These are phyloP conservation scores for Lysiphlebus fabarum DNA, from an alignment of 1,140 invertebrate species.

Conservation along the genomic window DNA sequence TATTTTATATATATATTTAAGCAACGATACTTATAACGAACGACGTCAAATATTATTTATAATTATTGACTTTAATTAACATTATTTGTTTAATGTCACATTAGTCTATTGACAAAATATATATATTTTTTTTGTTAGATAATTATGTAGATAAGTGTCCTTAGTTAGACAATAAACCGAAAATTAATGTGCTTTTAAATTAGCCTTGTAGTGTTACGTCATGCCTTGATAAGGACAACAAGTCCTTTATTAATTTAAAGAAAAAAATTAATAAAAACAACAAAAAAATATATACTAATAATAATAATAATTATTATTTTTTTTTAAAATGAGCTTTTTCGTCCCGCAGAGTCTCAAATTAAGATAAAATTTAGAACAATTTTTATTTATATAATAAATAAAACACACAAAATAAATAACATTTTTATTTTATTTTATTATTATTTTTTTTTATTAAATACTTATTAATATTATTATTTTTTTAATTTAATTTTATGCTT, in stretches of 20 bases:
- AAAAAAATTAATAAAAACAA: background rate
- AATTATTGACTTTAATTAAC: no score
- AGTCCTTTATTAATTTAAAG: background rate
- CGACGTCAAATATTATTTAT: no score
- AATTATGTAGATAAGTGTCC: slow-evolving; percentile 43
- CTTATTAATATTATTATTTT: slow-evolving; percentile 11
- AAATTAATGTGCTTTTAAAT: slow-evolving; percentile 38
- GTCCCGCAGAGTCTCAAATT: background rate
- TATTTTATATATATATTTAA: no score
- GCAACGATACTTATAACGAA: no score
- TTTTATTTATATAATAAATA: no score
- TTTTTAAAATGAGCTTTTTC: background rate
- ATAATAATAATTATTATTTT: background rate
- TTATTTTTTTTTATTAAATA: slow-evolving; percentile 11
- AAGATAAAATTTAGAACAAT: background rate
- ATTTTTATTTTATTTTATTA: slow-evolving; percentile 10
- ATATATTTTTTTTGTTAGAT: no score
- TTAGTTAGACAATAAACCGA: slow-evolving; percentile 40
- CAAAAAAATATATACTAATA: background rate
- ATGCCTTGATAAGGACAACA: slow-evolving; percentile 28
- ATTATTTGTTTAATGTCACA: no score
- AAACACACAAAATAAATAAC: background rate
- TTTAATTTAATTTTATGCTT: slow-evolving; percentile 31
- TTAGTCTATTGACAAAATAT: no score
- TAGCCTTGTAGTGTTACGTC: slow-evolving; percentile 36